Conservation (phyloP, 1,140 invertebrate genomes). For the Chionoecetes opilio region DNA sequence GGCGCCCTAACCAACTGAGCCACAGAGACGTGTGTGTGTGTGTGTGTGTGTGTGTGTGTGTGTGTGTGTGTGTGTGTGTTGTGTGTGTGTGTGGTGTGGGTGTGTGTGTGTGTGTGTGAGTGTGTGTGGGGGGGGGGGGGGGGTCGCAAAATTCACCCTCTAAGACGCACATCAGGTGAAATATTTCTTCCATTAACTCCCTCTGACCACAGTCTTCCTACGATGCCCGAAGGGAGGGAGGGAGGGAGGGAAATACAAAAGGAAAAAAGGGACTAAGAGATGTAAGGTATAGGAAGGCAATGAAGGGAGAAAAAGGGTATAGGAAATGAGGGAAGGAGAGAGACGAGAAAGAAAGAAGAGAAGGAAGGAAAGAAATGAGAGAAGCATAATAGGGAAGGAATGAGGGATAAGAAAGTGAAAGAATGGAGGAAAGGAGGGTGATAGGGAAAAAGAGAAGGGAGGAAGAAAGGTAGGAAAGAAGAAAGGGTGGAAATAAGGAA, state of each 20-base stretch:
- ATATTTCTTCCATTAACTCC: not conserved
- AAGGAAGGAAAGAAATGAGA: not conserved
- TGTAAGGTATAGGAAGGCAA: not conserved
- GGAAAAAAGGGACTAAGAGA: not conserved
- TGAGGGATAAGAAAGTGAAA: not conserved
- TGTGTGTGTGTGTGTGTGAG: too few relatives aligned
- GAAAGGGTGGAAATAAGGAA: not conserved
- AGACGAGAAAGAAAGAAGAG: not conserved
- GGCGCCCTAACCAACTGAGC: too few relatives aligned
- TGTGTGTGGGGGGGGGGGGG: too few relatives aligned
- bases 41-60: constrained; percentile 19
- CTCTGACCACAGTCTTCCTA: not conserved
- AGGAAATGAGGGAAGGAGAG: not conserved
- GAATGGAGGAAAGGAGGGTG: not conserved
- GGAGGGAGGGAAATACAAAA: not conserved
- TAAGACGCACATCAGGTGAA: not conserved
- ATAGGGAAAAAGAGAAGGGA: not conserved
- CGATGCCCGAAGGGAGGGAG: not conserved
- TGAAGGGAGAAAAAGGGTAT: not conserved
- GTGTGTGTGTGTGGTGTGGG: too few relatives aligned
- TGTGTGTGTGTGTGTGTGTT: too few relatives aligned
- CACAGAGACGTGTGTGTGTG: not conserved
- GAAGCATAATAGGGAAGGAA: not conserved
- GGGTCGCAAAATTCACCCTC: not conserved
- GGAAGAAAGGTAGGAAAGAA: not conserved